Evolutionary conservation across 1,140 invertebrate species (phyloP).

Genomic region (Choristoneura fumiferana): DNA sequence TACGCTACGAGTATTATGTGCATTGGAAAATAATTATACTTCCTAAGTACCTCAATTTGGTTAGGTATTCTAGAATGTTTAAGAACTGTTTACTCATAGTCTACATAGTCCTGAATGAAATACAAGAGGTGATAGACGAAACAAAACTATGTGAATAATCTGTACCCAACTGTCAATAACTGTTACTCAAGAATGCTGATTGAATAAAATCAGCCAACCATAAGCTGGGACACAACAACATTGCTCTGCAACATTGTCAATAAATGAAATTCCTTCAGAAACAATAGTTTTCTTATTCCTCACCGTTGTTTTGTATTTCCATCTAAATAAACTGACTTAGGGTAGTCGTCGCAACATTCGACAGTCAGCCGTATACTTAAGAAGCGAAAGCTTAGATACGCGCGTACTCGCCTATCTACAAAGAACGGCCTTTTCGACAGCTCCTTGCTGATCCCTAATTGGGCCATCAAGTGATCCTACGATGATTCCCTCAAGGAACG

Average conservation of each 20-base stretch:
- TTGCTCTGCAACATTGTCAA: background rate
- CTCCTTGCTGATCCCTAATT: background rate
- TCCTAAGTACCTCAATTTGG: too few species aligned
- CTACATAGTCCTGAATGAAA: background rate
- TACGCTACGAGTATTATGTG: too few species aligned
- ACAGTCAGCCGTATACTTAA: background rate
- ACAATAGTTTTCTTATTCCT: conserved; percentile 1
- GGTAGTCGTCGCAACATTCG: background rate
- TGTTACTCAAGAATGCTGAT: conserved; percentile 2
- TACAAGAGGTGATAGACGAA: background rate
- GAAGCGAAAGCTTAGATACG: background rate
- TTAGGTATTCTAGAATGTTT: too few species aligned
- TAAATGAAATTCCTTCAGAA: background rate
- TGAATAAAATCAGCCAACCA: background rate
- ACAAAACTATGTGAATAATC: background rate
- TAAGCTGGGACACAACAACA: background rate
- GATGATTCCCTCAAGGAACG: too few species aligned
- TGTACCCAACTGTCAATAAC: background rate
- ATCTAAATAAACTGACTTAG: background rate
- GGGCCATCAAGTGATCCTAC: too few species aligned
- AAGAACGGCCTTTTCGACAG: background rate
- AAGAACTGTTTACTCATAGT: background rate
- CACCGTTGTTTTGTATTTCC: background rate
- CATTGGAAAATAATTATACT: too few species aligned
- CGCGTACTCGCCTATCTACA: background rate